A percentile compares a stretch with the other conserved stretches of the same genome.
Evolutionary conservation across 2,113 vertebrate genomes (phyloP).

Genomic region (rat (Rattus norvegicus)): DNA sequence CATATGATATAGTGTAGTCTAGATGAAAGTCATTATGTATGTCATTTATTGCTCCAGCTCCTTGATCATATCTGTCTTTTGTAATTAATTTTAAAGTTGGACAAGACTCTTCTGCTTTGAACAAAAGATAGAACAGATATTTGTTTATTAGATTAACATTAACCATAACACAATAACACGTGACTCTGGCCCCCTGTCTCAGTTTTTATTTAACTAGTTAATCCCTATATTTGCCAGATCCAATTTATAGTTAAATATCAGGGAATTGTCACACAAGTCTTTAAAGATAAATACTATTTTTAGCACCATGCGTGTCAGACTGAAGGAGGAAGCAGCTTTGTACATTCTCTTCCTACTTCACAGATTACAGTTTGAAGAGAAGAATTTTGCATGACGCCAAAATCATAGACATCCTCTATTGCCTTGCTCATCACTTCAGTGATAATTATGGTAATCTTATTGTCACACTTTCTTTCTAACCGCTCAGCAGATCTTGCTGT

Average conservation of each 20-base stretch:
- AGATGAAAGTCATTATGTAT: not conserved
- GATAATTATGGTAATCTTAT: not conserved
- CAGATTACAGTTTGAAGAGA: constrained; percentile 45
- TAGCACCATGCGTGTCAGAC: not conserved
- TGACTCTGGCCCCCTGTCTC: not conserved
- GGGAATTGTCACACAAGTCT: not conserved
- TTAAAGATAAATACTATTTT: constrained; percentile 41
- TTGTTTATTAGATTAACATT: constrained; percentile 23
- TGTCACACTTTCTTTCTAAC: not conserved
- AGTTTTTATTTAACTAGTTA: constrained; percentile 33
- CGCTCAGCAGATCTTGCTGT: not conserved
- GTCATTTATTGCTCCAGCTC: not conserved
- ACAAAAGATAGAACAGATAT: constrained; percentile 1
- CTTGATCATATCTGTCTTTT: not conserved
- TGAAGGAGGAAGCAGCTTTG: not conserved
- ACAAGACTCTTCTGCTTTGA: not conserved
- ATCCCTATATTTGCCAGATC: not conserved
- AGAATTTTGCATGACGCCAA: constrained; percentile 16
- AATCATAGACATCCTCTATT: not conserved
- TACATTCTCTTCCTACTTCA: constrained; percentile 2
- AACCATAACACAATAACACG: not conserved
- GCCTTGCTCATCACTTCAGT: not conserved
- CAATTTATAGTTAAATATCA: constrained; percentile 7
- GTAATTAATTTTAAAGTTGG: not conserved
- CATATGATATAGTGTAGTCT: not conserved